phyloP scores from a whole-genome alignment of 2,888 invertebrate species.

The Plebejus melissa region DNA sequence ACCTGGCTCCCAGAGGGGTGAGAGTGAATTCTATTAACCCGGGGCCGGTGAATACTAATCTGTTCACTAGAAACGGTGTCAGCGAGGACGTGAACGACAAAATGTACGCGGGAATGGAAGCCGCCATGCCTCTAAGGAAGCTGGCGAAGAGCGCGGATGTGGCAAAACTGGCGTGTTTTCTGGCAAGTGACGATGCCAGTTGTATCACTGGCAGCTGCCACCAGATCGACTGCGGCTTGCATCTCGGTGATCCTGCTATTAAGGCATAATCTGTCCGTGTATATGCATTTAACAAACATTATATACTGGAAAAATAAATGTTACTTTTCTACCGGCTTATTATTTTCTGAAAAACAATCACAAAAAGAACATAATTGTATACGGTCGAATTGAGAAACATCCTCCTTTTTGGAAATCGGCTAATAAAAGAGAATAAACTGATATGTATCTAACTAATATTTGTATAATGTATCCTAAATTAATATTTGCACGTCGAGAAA shows the following conservation, averaged over 20 bases:
- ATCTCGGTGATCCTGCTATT: constrained; percentile 43
- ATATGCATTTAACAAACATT: neutral
- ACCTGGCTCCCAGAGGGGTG: constrained; percentile 53
- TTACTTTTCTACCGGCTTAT: neutral
- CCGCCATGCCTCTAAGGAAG: constrained; percentile 49
- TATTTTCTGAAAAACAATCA: neutral
- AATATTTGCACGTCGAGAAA: too few relatives aligned
- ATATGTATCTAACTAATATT: too few relatives aligned
- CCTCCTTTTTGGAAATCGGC: too few relatives aligned
- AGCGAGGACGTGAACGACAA: constrained; percentile 45
- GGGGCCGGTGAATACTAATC: constrained; percentile 56
- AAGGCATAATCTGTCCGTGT: constrained; percentile 17
- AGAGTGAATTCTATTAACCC: constrained; percentile 63
- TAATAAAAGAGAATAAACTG: too few relatives aligned
- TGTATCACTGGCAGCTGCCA: constrained; percentile 56
- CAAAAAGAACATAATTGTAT: neutral
- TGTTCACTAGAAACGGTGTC: constrained; percentile 54
- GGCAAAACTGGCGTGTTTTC: constrained; percentile 53
- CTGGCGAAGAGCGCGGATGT: constrained; percentile 52
- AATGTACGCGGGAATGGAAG: constrained; percentile 46
- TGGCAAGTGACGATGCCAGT: constrained; percentile 57
- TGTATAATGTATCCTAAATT: too few relatives aligned
- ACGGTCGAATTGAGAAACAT: too few relatives aligned
- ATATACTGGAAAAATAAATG: neutral
- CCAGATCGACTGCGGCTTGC: constrained; percentile 56